Evolutionary conservation across 92 coral and sea anemone species (phyloP), one percentile per base, ranked within the genome.

Genomic region (Siderastrea radians): DNA sequence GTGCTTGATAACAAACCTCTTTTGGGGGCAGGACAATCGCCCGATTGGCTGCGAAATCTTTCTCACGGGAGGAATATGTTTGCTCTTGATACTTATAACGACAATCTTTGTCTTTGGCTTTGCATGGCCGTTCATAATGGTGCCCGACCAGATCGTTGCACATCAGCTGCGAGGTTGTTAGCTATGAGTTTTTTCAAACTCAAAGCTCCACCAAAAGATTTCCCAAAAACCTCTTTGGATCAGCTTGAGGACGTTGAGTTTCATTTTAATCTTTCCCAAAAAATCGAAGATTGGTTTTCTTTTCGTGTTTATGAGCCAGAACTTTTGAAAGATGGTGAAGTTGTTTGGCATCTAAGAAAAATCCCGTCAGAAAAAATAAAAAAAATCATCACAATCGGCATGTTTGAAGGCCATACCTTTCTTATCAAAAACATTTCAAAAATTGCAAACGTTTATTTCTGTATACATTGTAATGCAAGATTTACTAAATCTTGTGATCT

Each of bases 31-130:
- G 71, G 71, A 1, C 71, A 15, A 1, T 7, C 15, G 10, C 71
- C 44, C 5, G 71, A 4, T 15, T 66, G 71, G 71, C 8, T 66
- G 71, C 71, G 43, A 2, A 17, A 66, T 15, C 9, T 2, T 1
- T 15, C 47, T 1, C 71, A 66, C 8, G 52, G 17, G 58, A 15
- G 55, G 1, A 7, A 12, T 4, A 72, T 72, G 55, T 15, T 8
- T 4, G 38, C 76, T 4, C 7, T 72, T 54, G 76, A 46, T 48
- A 46, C 76, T 7, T 72, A 45, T 48, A 1, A 46, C 49, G 76
- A 72, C 76, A 72, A 72, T 55, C 50, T 72, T 3, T 72, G 76
- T 72, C 38, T 72, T 0, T 72, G 76, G 76, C 55, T 26, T 38
- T 72, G 55, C 38, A 50, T 72, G 2, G 76, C 26, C 1, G 76